These are phyloP conservation scores for Sussaba pulchella DNA, from an alignment of 2,888 invertebrate genomes.

Conservation along the genomic window DNA sequence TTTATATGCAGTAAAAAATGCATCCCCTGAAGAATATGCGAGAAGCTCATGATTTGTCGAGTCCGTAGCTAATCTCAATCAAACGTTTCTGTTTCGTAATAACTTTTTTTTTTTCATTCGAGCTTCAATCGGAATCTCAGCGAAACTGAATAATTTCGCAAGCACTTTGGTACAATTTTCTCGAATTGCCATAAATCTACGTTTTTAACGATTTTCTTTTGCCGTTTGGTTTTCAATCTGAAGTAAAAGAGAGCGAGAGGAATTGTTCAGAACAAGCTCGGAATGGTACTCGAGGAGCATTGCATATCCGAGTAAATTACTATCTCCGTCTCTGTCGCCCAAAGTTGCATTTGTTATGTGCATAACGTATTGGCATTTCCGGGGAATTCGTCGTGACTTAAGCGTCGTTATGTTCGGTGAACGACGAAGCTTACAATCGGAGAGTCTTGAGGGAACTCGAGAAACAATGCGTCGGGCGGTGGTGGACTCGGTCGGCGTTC, in stretches of 20 bases:
- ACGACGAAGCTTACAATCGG: slow-evolving; percentile 25
- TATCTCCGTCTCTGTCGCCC: slow-evolving; percentile 16
- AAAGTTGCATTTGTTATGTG: slow-evolving; percentile 40
- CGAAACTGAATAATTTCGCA: slow-evolving; percentile 50
- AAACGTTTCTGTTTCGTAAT: neutral
- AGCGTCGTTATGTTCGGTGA: slow-evolving; percentile 1
- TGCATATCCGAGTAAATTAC: slow-evolving; percentile 42
- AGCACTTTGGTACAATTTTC: slow-evolving; percentile 40
- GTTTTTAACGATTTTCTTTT: slow-evolving; percentile 30
- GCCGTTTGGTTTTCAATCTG: neutral
- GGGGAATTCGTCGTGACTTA: slow-evolving; percentile 32
- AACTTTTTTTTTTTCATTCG: neutral
- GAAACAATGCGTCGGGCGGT: slow-evolving; percentile 57
- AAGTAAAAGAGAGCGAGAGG: slow-evolving; percentile 37
- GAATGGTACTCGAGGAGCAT: slow-evolving; percentile 26
- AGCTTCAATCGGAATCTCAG: slow-evolving; percentile 5
- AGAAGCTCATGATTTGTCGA: slow-evolving; percentile 33
- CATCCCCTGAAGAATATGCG: neutral
- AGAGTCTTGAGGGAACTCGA: slow-evolving; percentile 49
- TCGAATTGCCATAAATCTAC: slow-evolving; percentile 19
- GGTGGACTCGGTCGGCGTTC: slow-evolving; percentile 24
- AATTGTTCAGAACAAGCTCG: slow-evolving; percentile 1
- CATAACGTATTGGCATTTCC: slow-evolving; percentile 54
- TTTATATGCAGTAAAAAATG: neutral
- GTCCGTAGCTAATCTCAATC: slow-evolving; percentile 9